These are phyloP conservation scores for Amphipoea lucens DNA, from an alignment of 2,888 invertebrate genomes.

Conservation along the genomic window DNA sequence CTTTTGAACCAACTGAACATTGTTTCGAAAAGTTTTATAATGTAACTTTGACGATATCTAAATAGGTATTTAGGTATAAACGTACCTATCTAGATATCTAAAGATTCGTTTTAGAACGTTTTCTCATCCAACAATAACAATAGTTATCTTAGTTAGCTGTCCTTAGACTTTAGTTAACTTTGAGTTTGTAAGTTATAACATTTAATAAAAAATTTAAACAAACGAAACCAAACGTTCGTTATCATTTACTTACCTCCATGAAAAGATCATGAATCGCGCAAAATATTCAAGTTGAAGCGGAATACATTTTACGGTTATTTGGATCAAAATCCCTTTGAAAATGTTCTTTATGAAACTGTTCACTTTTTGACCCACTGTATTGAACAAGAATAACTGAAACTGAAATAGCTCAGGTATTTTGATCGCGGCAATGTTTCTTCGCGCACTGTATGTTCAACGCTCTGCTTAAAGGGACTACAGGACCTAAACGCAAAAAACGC, in stretches of 20 bases:
- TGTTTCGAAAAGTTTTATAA: not conserved
- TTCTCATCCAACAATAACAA: not conserved
- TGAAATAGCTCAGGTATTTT: too few species aligned
- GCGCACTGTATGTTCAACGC: too few species aligned
- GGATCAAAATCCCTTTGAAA: not conserved
- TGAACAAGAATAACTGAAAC: not conserved
- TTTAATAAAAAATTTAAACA: not conserved
- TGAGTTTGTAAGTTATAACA: not conserved
- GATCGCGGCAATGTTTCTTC: too few species aligned
- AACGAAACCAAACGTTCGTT: not conserved
- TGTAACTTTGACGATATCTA: not conserved
- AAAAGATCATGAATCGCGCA: not conserved
- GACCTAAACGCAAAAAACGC: too few species aligned
- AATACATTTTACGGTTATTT: conserved; percentile 19
- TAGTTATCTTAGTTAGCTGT: not conserved
- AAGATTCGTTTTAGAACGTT: too few species aligned
- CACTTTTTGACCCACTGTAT: not conserved
- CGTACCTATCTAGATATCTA: too few species aligned
- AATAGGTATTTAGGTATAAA: not conserved
- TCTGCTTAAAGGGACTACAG: too few species aligned
- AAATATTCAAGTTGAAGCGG: conserved; percentile 9
- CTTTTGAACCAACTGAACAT: not conserved
- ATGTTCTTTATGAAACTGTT: not conserved
- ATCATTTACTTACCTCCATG: not conserved
- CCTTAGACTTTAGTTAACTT: not conserved